Conservation (phyloP, 2,113 vertebrate species). For the Crypturellus undulatus region DNA sequence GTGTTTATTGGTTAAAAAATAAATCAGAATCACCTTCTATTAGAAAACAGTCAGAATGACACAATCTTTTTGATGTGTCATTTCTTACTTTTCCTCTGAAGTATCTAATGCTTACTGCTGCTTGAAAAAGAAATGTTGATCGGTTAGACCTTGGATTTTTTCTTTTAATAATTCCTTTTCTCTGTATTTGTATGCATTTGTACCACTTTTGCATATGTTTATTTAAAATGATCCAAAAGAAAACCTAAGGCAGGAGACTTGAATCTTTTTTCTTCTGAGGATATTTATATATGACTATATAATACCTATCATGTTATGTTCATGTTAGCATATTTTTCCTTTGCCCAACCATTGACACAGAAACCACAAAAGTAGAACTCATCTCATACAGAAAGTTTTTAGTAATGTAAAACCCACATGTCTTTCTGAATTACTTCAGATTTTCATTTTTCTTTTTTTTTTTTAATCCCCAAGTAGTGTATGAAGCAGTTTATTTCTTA, state of each 20-base stretch:
- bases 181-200: neutral
- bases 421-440: neutral
- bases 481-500: slow-evolving; percentile 1
- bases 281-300: neutral
- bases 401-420: neutral
- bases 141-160: neutral
- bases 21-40: neutral
- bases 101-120: neutral
- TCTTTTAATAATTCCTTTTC: neutral
- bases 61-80: neutral
- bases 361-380: neutral
- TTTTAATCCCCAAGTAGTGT: neutral
- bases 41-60: neutral
- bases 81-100: neutral
- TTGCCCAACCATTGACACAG: neutral
- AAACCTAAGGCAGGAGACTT: neutral
- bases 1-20: neutral
- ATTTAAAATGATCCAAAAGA: neutral
- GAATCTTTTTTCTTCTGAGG: neutral
- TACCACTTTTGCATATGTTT: neutral
- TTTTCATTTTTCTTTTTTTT: neutral
- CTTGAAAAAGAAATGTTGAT: neutral
- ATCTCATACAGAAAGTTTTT: neutral
- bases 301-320: neutral
- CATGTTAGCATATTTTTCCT: neutral